phyloP scores from a whole-genome alignment of 1,140 invertebrate species.

The Drosophila nebulosa region DNA sequence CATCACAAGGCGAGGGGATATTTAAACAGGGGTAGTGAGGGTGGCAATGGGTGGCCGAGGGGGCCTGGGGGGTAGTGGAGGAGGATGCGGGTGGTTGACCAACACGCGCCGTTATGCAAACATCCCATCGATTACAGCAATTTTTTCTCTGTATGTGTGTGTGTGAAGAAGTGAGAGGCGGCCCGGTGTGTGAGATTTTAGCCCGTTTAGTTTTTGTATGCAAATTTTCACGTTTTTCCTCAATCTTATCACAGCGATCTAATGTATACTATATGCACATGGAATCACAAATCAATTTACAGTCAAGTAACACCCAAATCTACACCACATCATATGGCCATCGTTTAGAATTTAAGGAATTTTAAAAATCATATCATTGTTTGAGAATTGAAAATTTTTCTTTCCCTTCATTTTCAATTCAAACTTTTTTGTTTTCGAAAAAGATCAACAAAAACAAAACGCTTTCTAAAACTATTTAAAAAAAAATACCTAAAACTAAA shows the following conservation, averaged over 20 bases:
- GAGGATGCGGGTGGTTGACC: conserved; percentile 1
- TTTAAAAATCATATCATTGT: no score
- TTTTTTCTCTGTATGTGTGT: neutral
- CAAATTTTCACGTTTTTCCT: conserved; percentile 48
- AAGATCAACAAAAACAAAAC: no score
- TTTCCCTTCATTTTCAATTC: no score
- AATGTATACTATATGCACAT: no score
- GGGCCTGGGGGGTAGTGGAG: neutral
- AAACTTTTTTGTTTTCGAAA: no score
- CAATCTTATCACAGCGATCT: conserved; percentile 33
- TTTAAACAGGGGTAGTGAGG: neutral
- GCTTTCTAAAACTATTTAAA: no score
- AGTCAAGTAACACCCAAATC: no score
- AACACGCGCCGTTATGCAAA: conserved; percentile 55
- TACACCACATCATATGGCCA: no score
- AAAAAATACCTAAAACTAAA: no score
- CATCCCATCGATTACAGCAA: conserved; percentile 41
- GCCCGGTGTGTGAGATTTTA: conserved; percentile 3
- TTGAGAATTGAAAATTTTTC: no score
- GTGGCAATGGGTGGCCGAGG: neutral
- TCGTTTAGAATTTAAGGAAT: no score
- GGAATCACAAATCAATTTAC: no score
- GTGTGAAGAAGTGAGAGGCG: neutral
- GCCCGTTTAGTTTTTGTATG: conserved; percentile 58
- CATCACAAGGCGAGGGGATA: neutral